Percentiles rank a stretch among this genome's conserved stretches.
Evolutionary conservation across 2,797 vertebrate genomes (phyloP).

Genomic region (Xenentodon cancila): DNA sequence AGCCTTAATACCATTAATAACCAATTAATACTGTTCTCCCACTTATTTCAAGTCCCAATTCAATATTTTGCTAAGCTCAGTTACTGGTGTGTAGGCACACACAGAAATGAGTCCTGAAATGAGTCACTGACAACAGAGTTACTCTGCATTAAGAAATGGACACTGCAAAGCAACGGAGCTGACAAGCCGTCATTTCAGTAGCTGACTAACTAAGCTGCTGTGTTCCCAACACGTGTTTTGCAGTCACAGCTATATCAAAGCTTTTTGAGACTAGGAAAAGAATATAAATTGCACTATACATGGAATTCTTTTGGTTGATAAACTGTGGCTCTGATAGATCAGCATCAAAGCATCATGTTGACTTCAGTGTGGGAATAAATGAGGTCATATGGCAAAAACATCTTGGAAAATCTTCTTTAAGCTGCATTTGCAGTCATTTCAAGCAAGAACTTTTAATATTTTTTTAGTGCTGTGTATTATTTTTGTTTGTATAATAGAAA

Average conservation of each 20-base stretch:
- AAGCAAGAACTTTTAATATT: too few relatives aligned
- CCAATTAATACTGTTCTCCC: too few relatives aligned
- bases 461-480: too few relatives aligned
- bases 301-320: slow-evolving; percentile 15
- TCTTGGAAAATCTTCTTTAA: too few relatives aligned
- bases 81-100: slow-evolving; percentile 9
- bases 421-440: too few relatives aligned
- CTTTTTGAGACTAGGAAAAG: slow-evolving; percentile 31
- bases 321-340: slow-evolving; percentile 6
- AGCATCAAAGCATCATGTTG: slow-evolving; percentile 5
- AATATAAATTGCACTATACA: slow-evolving; percentile 36
- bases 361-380: slow-evolving; percentile 23
- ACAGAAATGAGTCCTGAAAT: slow-evolving; percentile 42
- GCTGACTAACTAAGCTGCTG: slow-evolving; percentile 23
- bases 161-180: slow-evolving; percentile 13
- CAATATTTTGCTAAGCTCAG: slow-evolving; percentile 12
- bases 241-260: slow-evolving; percentile 30
- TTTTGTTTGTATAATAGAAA: too few relatives aligned
- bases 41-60: not conserved
- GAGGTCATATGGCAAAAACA: not conserved
- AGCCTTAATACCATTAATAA: not conserved
- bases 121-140: slow-evolving; percentile 32
- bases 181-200: slow-evolving; percentile 45
- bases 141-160: slow-evolving; percentile 21
- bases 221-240: slow-evolving; percentile 19